These are phyloP conservation scores for Drepanosiphum platanoidis DNA, from an alignment of 2,888 invertebrate species.

Conservation along the genomic window DNA sequence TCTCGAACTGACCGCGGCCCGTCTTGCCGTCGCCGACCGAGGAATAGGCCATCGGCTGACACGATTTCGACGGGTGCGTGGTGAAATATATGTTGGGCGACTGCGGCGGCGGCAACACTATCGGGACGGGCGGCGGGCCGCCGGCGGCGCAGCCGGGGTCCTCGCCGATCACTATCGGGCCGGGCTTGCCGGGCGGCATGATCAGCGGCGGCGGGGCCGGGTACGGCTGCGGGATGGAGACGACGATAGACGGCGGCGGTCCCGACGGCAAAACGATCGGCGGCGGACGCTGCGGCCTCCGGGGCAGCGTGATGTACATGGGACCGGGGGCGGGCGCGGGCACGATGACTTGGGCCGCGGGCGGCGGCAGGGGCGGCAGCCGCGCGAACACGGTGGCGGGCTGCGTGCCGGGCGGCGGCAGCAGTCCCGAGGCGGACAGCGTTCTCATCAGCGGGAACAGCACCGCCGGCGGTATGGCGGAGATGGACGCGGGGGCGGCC, in stretches of 20 bases:
- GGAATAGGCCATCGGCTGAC: neutral
- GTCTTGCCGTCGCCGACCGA: neutral
- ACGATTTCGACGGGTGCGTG: conserved; percentile 24
- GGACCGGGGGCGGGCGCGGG: conserved; percentile 24
- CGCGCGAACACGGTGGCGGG: neutral
- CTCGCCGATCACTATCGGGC: conserved; percentile 36
- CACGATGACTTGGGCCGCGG: neutral
- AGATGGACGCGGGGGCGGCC: neutral
- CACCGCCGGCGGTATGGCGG: neutral
- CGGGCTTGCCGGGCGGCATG: conserved; percentile 13
- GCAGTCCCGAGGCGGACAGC: neutral
- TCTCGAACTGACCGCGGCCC: neutral
- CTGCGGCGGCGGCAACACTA: neutral
- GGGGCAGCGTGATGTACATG: conserved; percentile 8
- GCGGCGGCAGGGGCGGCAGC: conserved; percentile 20
- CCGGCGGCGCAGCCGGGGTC: neutral
- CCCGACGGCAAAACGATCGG: conserved; percentile 35
- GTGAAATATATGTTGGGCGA: conserved; percentile 45
- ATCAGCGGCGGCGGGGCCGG: conserved; percentile 6
- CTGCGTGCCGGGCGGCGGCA: neutral
- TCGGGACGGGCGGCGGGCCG: neutral
- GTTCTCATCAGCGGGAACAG: conserved; percentile 24
- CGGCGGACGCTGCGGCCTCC: neutral
- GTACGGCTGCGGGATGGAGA: conserved; percentile 23
- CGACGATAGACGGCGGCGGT: conserved; percentile 43